These are phyloP conservation scores for Hoplostethus mediterraneus DNA, from an alignment of 2,797 vertebrate species.

Conservation along the genomic window DNA sequence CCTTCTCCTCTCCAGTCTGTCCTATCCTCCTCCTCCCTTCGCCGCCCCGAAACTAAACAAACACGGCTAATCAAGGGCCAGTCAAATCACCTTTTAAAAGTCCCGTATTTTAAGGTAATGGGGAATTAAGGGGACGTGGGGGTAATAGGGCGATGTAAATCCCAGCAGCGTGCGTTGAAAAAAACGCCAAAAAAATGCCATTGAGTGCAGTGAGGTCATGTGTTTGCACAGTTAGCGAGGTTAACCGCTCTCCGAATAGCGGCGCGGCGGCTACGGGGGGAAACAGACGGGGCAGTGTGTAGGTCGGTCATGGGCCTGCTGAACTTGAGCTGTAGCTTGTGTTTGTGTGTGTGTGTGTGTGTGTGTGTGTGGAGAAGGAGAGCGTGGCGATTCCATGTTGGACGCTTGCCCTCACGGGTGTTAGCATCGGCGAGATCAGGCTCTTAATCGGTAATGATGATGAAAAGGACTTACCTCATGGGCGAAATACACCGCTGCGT, in stretches of 20 bases:
- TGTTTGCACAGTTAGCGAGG: conserved; percentile 78
- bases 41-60: conserved; percentile 69
- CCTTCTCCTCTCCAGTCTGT: conserved; percentile 28
- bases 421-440: conserved; percentile 55
- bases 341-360: conserved; percentile 46
- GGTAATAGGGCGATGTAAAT: conserved; percentile 70
- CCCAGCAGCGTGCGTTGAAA: conserved; percentile 68
- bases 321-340: conserved; percentile 54
- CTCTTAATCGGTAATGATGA: conserved; percentile 70
- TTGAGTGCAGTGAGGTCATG: conserved; percentile 76
- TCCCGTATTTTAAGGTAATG: conserved; percentile 60
- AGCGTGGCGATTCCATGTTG: conserved; percentile 53
- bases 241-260: conserved; percentile 67
- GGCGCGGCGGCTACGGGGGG: conserved; percentile 24
- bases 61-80: conserved; percentile 63
- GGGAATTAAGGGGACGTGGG: conserved; percentile 66
- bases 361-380: conserved; percentile 42
- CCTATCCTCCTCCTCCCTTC: conserved; percentile 37
- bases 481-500: conserved; percentile 67
- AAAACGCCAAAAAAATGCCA: conserved; percentile 73
- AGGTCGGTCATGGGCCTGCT: conserved; percentile 59
- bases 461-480: conserved; percentile 73
- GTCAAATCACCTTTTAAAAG: conserved; percentile 67
- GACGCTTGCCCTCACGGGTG: conserved; percentile 58
- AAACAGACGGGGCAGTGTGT: conserved; percentile 53